These are phyloP conservation scores for Trichomycterus rosablanca DNA, from an alignment of 2,113 vertebrate species.

Conservation along the genomic window DNA sequence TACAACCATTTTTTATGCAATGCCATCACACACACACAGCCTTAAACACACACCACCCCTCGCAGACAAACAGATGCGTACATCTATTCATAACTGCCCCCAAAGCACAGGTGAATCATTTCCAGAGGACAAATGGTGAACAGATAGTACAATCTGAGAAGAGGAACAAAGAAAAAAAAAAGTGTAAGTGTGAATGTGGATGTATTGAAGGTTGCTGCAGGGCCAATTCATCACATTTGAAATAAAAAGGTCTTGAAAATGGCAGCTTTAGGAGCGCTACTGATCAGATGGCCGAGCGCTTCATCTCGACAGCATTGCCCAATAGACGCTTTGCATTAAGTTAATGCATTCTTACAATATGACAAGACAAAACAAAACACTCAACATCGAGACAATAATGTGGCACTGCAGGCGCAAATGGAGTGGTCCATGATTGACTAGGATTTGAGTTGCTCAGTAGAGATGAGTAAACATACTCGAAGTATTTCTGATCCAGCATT, in stretches of 20 bases:
- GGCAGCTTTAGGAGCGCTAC: conserved; percentile 81
- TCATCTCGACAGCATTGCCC: conserved; percentile 91
- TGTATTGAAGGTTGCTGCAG: conserved; percentile 19
- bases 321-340: conserved; percentile 85
- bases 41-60: conserved; percentile 9
- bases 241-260: conserved; percentile 61
- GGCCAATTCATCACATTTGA: conserved; percentile 53
- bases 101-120: conserved; percentile 53
- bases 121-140: conserved; percentile 47
- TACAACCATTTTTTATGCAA: conserved; percentile 12
- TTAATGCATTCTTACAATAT: conserved; percentile 92
- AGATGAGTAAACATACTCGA: too few relatives aligned
- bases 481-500: too few relatives aligned
- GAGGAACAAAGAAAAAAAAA: conserved; percentile 33
- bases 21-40: conserved; percentile 6
- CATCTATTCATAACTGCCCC: conserved; percentile 39
- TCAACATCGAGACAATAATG: conserved; percentile 74
- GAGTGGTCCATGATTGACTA: conserved; percentile 63
- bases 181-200: conserved; percentile 31
- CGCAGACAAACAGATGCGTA: conserved; percentile 47
- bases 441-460: too few relatives aligned
- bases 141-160: conserved; percentile 44
- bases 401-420: conserved; percentile 70
- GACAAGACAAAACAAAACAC: conserved; percentile 84
- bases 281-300: conserved; percentile 84